phyloP scores from a whole-genome alignment of 2,888 invertebrate species.

The Cephus sareptanus region DNA sequence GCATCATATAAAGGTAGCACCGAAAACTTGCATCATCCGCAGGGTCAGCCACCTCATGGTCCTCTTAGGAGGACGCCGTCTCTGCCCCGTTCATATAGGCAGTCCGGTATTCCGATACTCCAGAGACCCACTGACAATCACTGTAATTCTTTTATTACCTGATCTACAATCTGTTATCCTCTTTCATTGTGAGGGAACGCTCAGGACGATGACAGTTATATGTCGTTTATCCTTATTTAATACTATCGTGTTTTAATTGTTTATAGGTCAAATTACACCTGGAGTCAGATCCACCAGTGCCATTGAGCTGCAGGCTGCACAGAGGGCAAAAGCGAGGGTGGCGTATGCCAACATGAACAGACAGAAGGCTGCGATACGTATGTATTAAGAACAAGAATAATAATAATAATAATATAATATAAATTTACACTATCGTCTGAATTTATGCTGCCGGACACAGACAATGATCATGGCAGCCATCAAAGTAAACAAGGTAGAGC shows the following conservation, averaged over 20 bases:
- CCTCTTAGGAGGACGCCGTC: conserved; percentile 71
- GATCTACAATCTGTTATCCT: conserved; percentile 25
- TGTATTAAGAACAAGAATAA: conserved; percentile 64
- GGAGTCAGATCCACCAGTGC: conserved; percentile 86
- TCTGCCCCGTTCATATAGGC: conserved; percentile 71
- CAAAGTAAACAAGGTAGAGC: conserved; percentile 44
- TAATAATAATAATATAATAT: conserved; percentile 2
- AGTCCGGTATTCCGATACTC: conserved; percentile 73
- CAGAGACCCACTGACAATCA: conserved; percentile 64
- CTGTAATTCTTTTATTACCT: conserved; percentile 53
- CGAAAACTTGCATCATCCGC: conserved; percentile 69
- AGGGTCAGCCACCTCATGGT: conserved; percentile 59
- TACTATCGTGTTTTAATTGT: conserved; percentile 4
- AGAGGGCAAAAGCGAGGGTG: conserved; percentile 85
- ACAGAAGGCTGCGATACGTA: conserved; percentile 82
- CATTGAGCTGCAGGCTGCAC: conserved; percentile 91
- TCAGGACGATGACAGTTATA: neutral
- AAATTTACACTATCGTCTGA: neutral
- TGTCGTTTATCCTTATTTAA: neutral
- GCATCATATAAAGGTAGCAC: conserved; percentile 68
- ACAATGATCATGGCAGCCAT: conserved; percentile 47
- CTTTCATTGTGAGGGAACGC: conserved; percentile 16
- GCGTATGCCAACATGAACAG: conserved; percentile 85
- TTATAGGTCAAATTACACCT: conserved; percentile 50
- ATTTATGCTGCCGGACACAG: conserved; percentile 38